A percentile compares a stretch with the other conserved stretches of the same genome.
Evolutionary conservation across 2,888 invertebrate genomes (phyloP).

Genomic region (Trichogramma dendrolimi): DNA sequence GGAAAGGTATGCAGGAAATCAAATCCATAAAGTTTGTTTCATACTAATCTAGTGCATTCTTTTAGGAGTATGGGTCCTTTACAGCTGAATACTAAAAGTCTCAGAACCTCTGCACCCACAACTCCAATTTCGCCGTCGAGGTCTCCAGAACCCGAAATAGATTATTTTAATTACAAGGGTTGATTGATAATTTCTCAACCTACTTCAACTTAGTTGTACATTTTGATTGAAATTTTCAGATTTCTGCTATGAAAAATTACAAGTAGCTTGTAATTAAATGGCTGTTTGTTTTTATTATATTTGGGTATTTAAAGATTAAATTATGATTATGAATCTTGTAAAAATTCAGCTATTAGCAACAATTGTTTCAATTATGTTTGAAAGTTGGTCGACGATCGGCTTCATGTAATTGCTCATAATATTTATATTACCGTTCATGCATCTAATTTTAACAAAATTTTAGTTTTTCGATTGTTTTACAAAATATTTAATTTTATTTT

Average conservation of each 20-base stretch:
- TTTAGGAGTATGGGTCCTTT: constrained; percentile 43
- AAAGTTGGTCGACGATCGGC: too few relatives aligned
- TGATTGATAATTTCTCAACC: constrained; percentile 22
- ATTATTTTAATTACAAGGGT: constrained; percentile 45
- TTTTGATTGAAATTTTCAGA: constrained; percentile 11
- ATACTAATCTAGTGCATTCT: background rate
- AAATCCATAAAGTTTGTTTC: background rate
- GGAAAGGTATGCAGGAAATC: background rate
- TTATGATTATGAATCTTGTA: too few relatives aligned
- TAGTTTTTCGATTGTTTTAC: too few relatives aligned
- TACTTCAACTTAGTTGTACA: background rate
- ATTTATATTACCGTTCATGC: too few relatives aligned
- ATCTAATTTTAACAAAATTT: too few relatives aligned
- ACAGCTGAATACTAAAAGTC: constrained; percentile 41
- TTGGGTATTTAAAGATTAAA: background rate
- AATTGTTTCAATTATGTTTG: too few relatives aligned
- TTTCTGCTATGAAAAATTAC: background rate
- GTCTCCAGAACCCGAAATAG: constrained; percentile 45
- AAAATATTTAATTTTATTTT: too few relatives aligned
- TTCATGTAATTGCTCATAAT: too few relatives aligned
- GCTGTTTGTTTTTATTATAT: constrained; percentile 14
- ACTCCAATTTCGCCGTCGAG: constrained; percentile 35
- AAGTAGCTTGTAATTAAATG: constrained; percentile 14
- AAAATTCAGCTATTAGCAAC: too few relatives aligned
- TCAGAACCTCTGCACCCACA: constrained; percentile 33